Percentiles rank a stretch among this genome's conserved stretches.
Conservation (phyloP, 2,888 invertebrate species). For the Anarsia innoxiella region DNA sequence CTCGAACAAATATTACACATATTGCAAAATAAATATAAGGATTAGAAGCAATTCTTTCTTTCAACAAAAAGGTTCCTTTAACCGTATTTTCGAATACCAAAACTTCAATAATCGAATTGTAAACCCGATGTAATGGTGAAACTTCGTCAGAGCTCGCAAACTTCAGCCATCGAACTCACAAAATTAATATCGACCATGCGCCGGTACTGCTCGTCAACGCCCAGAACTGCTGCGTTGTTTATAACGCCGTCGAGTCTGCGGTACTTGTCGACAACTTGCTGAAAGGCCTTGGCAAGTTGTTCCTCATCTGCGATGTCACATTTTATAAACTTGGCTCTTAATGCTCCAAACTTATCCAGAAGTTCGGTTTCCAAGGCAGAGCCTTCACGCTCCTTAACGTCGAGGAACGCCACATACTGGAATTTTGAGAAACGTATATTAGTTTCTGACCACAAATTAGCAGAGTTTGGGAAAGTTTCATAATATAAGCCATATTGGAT, state of each 20-base stretch:
- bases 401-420: conserved; percentile 61
- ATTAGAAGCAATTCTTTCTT: too few relatives aligned
- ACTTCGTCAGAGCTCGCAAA: conserved; percentile 11
- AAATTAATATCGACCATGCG: conserved; percentile 57
- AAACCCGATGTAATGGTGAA: conserved; percentile 12
- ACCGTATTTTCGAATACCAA: too few relatives aligned
- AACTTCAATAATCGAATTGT: conserved; percentile 19
- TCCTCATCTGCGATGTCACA: conserved; percentile 53
- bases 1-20: too few relatives aligned
- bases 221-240: conserved; percentile 53
- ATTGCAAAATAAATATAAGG: too few relatives aligned
- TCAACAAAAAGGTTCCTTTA: too few relatives aligned
- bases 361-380: conserved; percentile 46
- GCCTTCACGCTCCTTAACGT: conserved; percentile 51
- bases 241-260: conserved; percentile 51
- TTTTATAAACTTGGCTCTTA: conserved; percentile 62
- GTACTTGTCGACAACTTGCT: conserved; percentile 54
- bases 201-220: conserved; percentile 31
- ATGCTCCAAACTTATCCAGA: conserved; percentile 49
- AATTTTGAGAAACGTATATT: too few relatives aligned
- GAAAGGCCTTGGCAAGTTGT: conserved; percentile 46
- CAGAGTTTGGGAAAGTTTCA: too few relatives aligned
- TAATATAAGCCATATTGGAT: too few relatives aligned
- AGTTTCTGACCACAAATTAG: too few relatives aligned
- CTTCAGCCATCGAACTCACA: conserved; percentile 26